Conservation (phyloP, 2,888 invertebrate species). For the Chymomyza procnemis region DNA sequence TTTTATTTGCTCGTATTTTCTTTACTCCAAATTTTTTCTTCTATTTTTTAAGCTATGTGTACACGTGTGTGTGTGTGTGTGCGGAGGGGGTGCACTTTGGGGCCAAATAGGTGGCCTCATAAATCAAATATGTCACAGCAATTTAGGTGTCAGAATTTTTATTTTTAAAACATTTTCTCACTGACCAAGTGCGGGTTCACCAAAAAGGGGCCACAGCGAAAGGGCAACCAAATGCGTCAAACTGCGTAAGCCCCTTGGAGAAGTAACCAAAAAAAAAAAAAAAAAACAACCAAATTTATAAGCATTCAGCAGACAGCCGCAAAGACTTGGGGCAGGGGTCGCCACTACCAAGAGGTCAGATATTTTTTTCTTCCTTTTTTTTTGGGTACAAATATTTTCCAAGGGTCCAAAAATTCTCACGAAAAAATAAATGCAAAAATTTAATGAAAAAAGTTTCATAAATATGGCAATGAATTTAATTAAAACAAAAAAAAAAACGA, state of each 20-base stretch:
- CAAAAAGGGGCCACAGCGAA: slow-evolving; percentile 35
- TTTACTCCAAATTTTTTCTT: neutral
- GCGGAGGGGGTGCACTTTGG: slow-evolving; percentile 52
- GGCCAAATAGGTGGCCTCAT: slow-evolving; percentile 72
- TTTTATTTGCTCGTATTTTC: neutral
- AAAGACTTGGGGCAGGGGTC: slow-evolving; percentile 36
- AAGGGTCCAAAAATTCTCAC: slow-evolving; percentile 46
- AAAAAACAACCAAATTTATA: slow-evolving; percentile 39
- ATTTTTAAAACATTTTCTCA: slow-evolving; percentile 68
- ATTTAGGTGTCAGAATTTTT: slow-evolving; percentile 74
- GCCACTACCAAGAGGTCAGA: slow-evolving; percentile 9
- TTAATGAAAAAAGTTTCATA: slow-evolving; percentile 73
- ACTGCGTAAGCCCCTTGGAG: slow-evolving; percentile 43
- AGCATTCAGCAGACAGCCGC: slow-evolving; percentile 25
- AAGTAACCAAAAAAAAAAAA: slow-evolving; percentile 24
- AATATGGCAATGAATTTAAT: slow-evolving; percentile 73
- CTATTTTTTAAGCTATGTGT: slow-evolving; percentile 1
- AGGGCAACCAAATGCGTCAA: slow-evolving; percentile 60
- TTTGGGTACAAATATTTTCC: slow-evolving; percentile 43
- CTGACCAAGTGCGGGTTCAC: slow-evolving; percentile 40
- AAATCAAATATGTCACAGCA: slow-evolving; percentile 74
- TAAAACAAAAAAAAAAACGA: slow-evolving; percentile 42
- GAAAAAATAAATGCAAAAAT: slow-evolving; percentile 56
- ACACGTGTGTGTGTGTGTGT: neutral
- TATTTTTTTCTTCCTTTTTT: too few species aligned